Percentiles rank a stretch among this genome's conserved stretches.
Conservation (phyloP, 1,140 invertebrate genomes). For the Drosophila ogumai region DNA sequence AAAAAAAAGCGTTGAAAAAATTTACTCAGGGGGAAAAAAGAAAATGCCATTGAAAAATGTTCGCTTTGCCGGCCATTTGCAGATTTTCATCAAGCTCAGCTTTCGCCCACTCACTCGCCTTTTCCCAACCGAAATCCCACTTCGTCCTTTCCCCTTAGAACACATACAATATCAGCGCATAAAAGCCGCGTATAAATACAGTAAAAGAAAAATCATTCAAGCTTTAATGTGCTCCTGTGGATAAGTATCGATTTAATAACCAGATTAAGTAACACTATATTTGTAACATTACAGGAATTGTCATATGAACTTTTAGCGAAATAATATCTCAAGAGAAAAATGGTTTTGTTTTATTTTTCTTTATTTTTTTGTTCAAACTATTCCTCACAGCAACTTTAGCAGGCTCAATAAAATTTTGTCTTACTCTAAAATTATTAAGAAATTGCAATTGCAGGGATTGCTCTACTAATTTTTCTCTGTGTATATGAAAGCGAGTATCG, state of each 20-base stretch:
- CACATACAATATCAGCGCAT: conserved; percentile 68
- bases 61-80: conserved; percentile 72
- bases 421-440: no score
- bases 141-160: neutral
- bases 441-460: no score
- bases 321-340: no score
- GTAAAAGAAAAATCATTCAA: neutral
- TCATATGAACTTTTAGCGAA: neutral
- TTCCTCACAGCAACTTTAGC: no score
- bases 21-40: conserved; percentile 35
- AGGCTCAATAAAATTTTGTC: neutral
- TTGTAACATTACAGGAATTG: neutral
- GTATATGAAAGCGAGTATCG: conserved; percentile 7
- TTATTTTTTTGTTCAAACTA: no score
- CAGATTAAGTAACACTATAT: neutral
- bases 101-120: conserved; percentile 9
- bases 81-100: conserved; percentile 71
- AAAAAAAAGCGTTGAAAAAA: conserved; percentile 31
- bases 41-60: conserved; percentile 76
- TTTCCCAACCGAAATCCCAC: conserved; percentile 1
- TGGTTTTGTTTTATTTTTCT: no score
- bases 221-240: no score
- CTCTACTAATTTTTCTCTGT: neutral
- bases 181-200: conserved; percentile 56
- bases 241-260: neutral